These are phyloP conservation scores for Calliphora vicina DNA, from an alignment of 1,140 invertebrate species.

Conservation along the genomic window DNA sequence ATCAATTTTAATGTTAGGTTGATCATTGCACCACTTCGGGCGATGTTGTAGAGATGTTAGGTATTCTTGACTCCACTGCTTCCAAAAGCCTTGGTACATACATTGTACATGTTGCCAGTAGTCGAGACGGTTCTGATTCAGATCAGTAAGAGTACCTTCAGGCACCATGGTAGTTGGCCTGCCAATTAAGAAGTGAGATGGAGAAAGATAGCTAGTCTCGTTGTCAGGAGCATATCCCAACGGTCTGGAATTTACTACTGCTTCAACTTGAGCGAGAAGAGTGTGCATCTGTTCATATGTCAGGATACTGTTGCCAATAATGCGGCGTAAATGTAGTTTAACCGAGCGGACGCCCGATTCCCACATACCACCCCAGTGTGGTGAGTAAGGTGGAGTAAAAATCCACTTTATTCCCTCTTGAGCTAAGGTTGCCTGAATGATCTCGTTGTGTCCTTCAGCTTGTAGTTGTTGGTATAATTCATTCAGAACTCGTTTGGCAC, in stretches of 20 bases:
- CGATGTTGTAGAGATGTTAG: slow-evolving; percentile 41
- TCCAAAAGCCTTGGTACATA: slow-evolving; percentile 43
- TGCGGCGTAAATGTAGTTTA: slow-evolving; percentile 30
- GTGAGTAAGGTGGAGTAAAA: neutral
- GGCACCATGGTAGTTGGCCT: slow-evolving; percentile 38
- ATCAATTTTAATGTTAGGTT: slow-evolving; percentile 44
- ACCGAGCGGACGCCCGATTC: neutral
- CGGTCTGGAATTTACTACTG: slow-evolving; percentile 50
- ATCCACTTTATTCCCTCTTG: neutral
- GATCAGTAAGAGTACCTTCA: slow-evolving; percentile 42
- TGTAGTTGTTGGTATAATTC: neutral
- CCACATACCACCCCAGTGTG: neutral
- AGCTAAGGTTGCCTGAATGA: neutral
- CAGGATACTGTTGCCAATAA: slow-evolving; percentile 41
- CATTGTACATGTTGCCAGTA: slow-evolving; percentile 41
- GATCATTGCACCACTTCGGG: slow-evolving; percentile 42
- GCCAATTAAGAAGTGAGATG: slow-evolving; percentile 44
- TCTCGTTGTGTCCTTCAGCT: neutral
- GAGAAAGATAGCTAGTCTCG: slow-evolving; percentile 38
- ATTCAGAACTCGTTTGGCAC: neutral
- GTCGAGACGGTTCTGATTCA: slow-evolving; percentile 12
- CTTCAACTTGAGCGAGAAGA: slow-evolving; percentile 48
- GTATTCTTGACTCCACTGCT: slow-evolving; percentile 46
- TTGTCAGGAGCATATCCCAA: neutral
- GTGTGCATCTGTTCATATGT: slow-evolving; percentile 51